phyloP scores from a whole-genome alignment of 1,140 invertebrate genomes.

The Formica exsecta region DNA sequence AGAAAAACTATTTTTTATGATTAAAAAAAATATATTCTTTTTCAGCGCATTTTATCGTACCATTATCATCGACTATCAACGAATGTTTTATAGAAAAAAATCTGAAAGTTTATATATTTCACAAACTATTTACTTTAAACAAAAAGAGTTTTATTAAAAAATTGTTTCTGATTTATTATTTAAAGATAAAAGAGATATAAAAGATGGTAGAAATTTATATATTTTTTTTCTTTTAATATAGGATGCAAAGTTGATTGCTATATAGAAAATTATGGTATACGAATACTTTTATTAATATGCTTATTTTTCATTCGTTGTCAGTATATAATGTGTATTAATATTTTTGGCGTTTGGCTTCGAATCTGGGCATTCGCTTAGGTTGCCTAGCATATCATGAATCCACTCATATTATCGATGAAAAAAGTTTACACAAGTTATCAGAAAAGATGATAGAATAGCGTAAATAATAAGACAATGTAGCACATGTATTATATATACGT shows the following conservation, averaged over 20 bases:
- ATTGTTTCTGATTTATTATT: neutral
- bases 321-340: neutral
- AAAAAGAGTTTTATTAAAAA: neutral
- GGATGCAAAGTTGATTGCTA: neutral
- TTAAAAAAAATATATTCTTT: constrained; percentile 9
- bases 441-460: constrained; percentile 22
- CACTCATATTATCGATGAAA: constrained; percentile 10
- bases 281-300: constrained; percentile 42
- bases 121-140: neutral
- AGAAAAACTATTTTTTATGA: constrained; percentile 2
- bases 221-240: neutral
- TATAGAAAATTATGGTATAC: constrained; percentile 38
- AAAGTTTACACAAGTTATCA: constrained; percentile 13
- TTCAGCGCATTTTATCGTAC: constrained; percentile 16
- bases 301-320: constrained; percentile 20
- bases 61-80: neutral
- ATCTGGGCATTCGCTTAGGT: constrained; percentile 26
- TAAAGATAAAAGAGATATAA: neutral
- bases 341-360: constrained; percentile 16
- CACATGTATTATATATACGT: constrained; percentile 34
- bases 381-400: constrained; percentile 50
- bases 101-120: neutral
- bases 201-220: neutral
- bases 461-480: constrained; percentile 44
- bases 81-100: neutral